Percentiles rank a stretch among this genome's conserved stretches.
phyloP scores from a whole-genome alignment of 2,888 invertebrate genomes.

The Acronicta alni region DNA sequence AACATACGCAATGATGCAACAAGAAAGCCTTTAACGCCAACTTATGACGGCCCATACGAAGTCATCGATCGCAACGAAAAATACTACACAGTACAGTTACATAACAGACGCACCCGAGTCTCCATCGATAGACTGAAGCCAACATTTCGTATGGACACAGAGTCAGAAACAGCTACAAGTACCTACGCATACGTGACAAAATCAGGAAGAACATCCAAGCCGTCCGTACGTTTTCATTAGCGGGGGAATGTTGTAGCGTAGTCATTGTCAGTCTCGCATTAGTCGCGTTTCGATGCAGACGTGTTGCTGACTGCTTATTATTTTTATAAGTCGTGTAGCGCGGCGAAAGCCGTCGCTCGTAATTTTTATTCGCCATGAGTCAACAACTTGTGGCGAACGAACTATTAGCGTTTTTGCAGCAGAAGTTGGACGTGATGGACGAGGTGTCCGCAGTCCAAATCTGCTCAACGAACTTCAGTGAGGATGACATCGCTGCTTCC shows the following conservation, averaged over 20 bases:
- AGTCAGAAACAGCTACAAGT: neutral
- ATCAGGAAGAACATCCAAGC: neutral
- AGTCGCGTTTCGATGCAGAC: too few species aligned
- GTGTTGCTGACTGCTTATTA: too few species aligned
- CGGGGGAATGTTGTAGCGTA: neutral
- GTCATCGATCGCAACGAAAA: neutral
- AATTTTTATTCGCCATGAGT: too few species aligned
- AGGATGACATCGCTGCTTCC: too few species aligned
- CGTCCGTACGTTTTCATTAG: neutral
- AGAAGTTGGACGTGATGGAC: too few species aligned
- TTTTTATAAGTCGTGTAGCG: too few species aligned
- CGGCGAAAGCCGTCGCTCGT: too few species aligned
- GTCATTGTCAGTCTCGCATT: too few species aligned
- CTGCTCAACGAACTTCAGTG: too few species aligned
- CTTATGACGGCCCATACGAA: neutral
- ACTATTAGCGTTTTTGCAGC: too few species aligned
- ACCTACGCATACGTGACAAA: neutral
- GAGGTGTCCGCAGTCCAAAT: too few species aligned
- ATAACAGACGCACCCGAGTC: neutral
- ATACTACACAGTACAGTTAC: neutral
- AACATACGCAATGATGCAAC: constrained; percentile 2
- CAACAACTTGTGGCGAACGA: too few species aligned
- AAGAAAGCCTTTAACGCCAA: constrained; percentile 1
- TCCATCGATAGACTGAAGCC: constrained; percentile 4
- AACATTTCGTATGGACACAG: neutral